Evolutionary conservation across 2,888 invertebrate species (phyloP).

Genomic region (Polietes domitor): DNA sequence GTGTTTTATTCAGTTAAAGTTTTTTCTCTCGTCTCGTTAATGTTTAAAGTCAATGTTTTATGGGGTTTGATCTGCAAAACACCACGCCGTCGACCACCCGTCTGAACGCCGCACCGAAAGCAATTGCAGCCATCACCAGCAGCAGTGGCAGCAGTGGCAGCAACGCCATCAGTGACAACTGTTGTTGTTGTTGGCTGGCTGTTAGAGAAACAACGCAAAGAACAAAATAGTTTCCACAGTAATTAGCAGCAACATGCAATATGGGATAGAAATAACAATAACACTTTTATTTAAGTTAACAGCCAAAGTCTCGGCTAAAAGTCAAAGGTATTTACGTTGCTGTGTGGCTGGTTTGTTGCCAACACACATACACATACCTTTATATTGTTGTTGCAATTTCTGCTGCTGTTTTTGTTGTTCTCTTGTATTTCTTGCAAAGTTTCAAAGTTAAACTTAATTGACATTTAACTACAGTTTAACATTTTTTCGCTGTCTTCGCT

Average conservation of each 20-base stretch:
- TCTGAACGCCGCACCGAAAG: not conserved
- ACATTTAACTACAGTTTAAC: constrained; percentile 65
- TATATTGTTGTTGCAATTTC: not conserved
- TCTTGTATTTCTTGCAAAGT: constrained; percentile 27
- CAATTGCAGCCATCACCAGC: not conserved
- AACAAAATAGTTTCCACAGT: constrained; percentile 54
- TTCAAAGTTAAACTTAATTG: constrained; percentile 59
- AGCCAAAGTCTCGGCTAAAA: constrained; percentile 43
- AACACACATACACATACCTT: too few species aligned
- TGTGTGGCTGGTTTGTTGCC: not conserved
- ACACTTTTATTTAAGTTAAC: constrained; percentile 43
- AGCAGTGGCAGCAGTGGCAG: not conserved
- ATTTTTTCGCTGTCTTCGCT: constrained; percentile 43
- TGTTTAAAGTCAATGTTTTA: constrained; percentile 43
- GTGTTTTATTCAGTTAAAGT: constrained; percentile 31
- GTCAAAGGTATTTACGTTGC: constrained; percentile 61
- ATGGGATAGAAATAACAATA: constrained; percentile 62
- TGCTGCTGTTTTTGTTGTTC: constrained; percentile 29
- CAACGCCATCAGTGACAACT: not conserved
- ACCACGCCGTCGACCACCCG: not conserved
- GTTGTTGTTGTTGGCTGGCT: not conserved
- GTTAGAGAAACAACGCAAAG: not conserved
- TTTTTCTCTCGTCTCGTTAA: constrained; percentile 27
- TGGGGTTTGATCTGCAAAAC: constrained; percentile 33
- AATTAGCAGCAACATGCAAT: constrained; percentile 65